A percentile compares a stretch with the other conserved stretches of the same genome.
These are phyloP conservation scores for Tenrec ecaudatus DNA, from an alignment of 2,113 vertebrate genomes.

Conservation along the genomic window DNA sequence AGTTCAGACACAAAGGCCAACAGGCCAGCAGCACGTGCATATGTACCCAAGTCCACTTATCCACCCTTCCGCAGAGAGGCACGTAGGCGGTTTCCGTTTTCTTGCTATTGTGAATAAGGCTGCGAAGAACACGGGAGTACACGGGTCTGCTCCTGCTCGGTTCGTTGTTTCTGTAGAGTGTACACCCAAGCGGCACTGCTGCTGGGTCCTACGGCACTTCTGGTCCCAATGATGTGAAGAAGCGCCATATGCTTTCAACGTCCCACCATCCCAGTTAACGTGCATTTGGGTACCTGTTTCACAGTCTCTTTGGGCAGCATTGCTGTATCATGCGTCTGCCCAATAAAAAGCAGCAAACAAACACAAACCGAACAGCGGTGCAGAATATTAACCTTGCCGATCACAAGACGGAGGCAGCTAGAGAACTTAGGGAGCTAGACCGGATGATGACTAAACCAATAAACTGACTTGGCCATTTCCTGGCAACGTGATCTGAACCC, in stretches of 20 bases:
- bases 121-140: too few species aligned
- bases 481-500: slow-evolving; percentile 8
- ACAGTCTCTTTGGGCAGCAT: slow-evolving; percentile 15
- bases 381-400: slow-evolving; percentile 29
- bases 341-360: not conserved
- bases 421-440: not conserved
- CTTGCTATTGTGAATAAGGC: too few species aligned
- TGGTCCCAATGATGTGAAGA: too few species aligned
- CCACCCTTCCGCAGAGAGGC: too few species aligned
- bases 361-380: not conserved
- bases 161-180: too few species aligned
- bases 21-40: not conserved
- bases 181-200: too few species aligned
- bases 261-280: slow-evolving; percentile 30
- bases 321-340: not conserved
- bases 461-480: not conserved
- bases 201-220: too few species aligned
- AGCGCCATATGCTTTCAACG: not conserved
- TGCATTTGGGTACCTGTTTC: slow-evolving; percentile 7
- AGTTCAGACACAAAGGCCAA: not conserved
- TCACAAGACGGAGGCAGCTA: not conserved
- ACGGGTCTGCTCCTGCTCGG: too few species aligned
- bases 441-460: slow-evolving; percentile 22
- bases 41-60: too few species aligned
- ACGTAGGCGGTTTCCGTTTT: too few species aligned